Percentiles rank a stretch among this genome's conserved stretches.
phyloP scores from a whole-genome alignment of 2,888 invertebrate species.

The Lasioglossum oenotherae region DNA sequence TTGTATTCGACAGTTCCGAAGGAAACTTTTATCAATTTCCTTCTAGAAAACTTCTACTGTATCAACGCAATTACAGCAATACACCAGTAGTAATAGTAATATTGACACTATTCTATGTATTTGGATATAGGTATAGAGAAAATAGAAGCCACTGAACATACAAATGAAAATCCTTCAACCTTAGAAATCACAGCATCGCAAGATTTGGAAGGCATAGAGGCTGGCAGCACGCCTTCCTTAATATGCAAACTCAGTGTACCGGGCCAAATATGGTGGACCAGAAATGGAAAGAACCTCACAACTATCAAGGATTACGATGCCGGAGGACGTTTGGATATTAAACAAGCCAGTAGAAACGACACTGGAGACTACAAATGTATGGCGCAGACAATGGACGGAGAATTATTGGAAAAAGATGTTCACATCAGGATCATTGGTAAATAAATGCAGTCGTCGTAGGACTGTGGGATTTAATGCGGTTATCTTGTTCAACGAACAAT shows the following conservation, averaged over 20 bases:
- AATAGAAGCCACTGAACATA: conserved; percentile 59
- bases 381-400: conserved; percentile 83
- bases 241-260: conserved; percentile 86
- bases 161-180: conserved; percentile 52
- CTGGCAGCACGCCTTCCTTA: conserved; percentile 84
- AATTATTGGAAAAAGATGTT: conserved; percentile 77
- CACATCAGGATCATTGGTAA: conserved; percentile 82
- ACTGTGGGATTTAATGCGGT: neutral
- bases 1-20: neutral
- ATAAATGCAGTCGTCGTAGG: neutral
- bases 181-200: conserved; percentile 79
- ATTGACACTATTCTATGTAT: conserved; percentile 3
- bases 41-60: neutral
- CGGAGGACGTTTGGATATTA: conserved; percentile 85
- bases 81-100: neutral
- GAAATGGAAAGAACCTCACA: conserved; percentile 86
- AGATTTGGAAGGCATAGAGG: conserved; percentile 78
- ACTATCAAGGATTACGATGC: conserved; percentile 79
- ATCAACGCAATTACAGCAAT: neutral
- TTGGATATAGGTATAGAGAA: conserved; percentile 68
- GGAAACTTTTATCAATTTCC: neutral
- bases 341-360: conserved; percentile 86
- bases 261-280: conserved; percentile 87
- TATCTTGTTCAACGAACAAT: conserved; percentile 68
- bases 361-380: conserved; percentile 87